Evolutionary conservation across 2,797 vertebrate genomes (phyloP), one percentile per base, ranked within the genome.

Genomic region (Hipposideros larvatus): DNA sequence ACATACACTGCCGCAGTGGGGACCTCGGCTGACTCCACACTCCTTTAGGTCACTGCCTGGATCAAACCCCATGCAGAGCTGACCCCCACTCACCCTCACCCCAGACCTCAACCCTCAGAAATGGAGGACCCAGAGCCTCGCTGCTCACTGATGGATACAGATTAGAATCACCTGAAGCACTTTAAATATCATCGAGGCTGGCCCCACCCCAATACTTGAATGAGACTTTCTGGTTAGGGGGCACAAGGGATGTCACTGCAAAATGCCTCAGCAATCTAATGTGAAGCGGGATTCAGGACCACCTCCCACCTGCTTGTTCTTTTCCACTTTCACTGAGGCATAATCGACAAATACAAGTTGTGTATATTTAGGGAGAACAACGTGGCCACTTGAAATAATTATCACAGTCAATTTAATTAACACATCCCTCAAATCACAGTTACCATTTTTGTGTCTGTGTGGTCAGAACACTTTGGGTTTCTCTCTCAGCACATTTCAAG

Each of bases 41-140:
- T 5, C 53, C 15, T 77, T 15, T 21, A 24, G 63, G 43, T 31
- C 46, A 46, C 9, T 24, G n/a, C 11, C 48, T 7, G 16, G 59
- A 55, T 43, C 37, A 63, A 41, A n/a, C 4, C 10, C 1, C 5
- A 73, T 5, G 26, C 15, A 66, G 3, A 86, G 43, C 43, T n/a
- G 4, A 61, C 31, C 6, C 26, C 48, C 9, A 55, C 37, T 70
- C 15, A 16, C 1, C 5, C 24, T 46, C 70, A 37, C 28, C 6
- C 43, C 8, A 55, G 51, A 46, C 24, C 68, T 83, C 55, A 63
- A 31, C 9, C 41, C 53, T 82, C 34, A 86, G 59, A 43, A 41
- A 28, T 0, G 0, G 41, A 41, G 41, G 26, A 18, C 65, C 1
- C 0, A 46, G 11, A 57, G 57, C 19, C 7, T 16, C 19, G 28